A percentile compares a stretch with the other conserved stretches of the same genome.
phyloP scores from a whole-genome alignment of 2,797 vertebrate genomes.

The Pseudotriccus pelzelni region DNA sequence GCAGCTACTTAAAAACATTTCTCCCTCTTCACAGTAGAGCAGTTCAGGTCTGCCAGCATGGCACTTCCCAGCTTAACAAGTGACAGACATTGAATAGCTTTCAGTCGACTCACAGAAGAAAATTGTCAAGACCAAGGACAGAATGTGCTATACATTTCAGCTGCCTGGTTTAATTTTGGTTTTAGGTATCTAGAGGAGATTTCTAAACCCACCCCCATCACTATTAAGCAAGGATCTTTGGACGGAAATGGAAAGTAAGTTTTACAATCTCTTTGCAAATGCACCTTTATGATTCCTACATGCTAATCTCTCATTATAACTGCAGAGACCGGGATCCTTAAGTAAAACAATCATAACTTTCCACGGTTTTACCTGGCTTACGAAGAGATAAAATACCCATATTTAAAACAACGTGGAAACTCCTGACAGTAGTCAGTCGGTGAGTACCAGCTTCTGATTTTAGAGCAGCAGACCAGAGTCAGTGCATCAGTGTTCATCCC shows the following conservation, averaged over 20 bases:
- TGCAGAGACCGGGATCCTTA: not conserved
- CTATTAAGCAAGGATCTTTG: not conserved
- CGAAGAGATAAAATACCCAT: not conserved
- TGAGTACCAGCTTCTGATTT: not conserved
- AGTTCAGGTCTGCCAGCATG: slow-evolving; percentile 17
- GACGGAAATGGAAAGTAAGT: not conserved
- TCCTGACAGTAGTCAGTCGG: not conserved
- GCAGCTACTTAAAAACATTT: not conserved
- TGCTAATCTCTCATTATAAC: not conserved
- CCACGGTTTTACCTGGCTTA: not conserved
- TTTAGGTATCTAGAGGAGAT: not conserved
- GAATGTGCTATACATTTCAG: not conserved
- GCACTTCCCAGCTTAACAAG: not conserved
- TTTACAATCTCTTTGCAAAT: not conserved
- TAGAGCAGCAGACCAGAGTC: not conserved
- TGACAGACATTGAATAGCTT: not conserved
- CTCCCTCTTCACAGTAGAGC: not conserved
- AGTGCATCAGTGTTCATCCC: not conserved
- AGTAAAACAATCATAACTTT: not conserved
- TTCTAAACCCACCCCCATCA: not conserved
- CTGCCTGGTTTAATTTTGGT: not conserved
- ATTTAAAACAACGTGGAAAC: not conserved
- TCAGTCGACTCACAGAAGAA: not conserved
- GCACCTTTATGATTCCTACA: not conserved
- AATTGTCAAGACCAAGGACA: not conserved